Base-by-base conservation (phyloP, 92 coral and sea anemone species). In the Heliopora coerulea region DNA sequence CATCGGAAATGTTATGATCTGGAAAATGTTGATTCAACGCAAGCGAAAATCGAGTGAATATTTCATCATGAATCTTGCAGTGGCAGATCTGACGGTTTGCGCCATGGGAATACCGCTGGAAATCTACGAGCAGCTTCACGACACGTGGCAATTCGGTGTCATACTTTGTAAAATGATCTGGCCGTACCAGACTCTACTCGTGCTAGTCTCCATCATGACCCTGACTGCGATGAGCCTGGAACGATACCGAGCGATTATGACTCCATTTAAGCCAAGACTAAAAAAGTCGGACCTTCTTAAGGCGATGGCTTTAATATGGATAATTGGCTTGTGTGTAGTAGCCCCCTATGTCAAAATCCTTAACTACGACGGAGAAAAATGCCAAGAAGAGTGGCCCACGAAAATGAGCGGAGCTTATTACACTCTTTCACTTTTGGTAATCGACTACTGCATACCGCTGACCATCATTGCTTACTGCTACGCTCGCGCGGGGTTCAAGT, bases 181-280 rank as follows among this genome's bases (percentile, higher is more conserved):
- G 56, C 97, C 97, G 26, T 78, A 81, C 32, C 97, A 91, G 85
- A 91, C 95, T 0, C 59, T 88, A 15, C 80, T 91, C n/a, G 85
- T 88, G 84, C 74, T 91, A 6, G 93, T 91, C 31, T 91, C 97
- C 0, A 91, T 91, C 44, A 77, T 89, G 27, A 91, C 90, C 14
- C 69, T 91, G 25, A 63, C 89, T 48, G 90, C 97, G 23, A 91
- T 91, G 97, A 88, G 95, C 66, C 86, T 91, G 26, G 97, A 91
- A 73, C 86, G 97, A 11, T 82, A 91, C 62, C 67, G 97, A 25
- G 97, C 91, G 3, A 91, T 91, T 26, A 79, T 91, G 62, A 72
- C 86, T 32, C 97, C 97, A 8, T 73, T 91, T 24, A 86, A 91
- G 49, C 91, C 89, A 1, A 83, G 95, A 6, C 75, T 88, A 44